A percentile compares a stretch with the other conserved stretches of the same genome.
phyloP scores from a whole-genome alignment of 1,140 invertebrate species.

The Macrosteles quadrilineatus region DNA sequence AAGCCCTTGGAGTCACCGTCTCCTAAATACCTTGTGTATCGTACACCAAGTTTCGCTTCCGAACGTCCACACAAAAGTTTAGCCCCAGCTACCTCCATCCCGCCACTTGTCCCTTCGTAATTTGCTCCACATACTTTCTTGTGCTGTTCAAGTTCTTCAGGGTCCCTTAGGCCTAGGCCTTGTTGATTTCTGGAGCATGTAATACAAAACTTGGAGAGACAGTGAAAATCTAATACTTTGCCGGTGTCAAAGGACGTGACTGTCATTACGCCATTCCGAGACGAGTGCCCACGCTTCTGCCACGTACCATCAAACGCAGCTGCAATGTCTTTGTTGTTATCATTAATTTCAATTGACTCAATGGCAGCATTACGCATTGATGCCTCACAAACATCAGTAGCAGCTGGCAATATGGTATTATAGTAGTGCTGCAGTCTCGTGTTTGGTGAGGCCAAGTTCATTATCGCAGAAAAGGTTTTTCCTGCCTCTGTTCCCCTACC shows the following conservation, averaged over 20 bases:
- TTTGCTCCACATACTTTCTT: slow-evolving; percentile 31
- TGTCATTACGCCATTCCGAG: slow-evolving; percentile 13
- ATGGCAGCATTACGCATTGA: slow-evolving; percentile 30
- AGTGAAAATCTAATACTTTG: slow-evolving; percentile 13
- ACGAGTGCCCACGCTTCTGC: slow-evolving; percentile 32
- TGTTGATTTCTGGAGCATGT: not conserved
- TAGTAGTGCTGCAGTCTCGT: slow-evolving; percentile 10
- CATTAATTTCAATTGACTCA: slow-evolving; percentile 24
- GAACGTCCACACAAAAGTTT: slow-evolving; percentile 36
- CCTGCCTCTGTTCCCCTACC: slow-evolving; percentile 29
- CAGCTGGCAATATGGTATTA: slow-evolving; percentile 26
- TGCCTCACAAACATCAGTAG: slow-evolving; percentile 19
- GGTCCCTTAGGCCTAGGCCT: slow-evolving; percentile 36
- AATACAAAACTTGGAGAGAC: not conserved
- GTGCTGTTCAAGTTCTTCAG: slow-evolving; percentile 28
- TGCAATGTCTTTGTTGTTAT: slow-evolving; percentile 28
- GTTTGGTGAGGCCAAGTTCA: slow-evolving; percentile 28
- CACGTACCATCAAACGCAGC: slow-evolving; percentile 33
- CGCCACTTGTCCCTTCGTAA: slow-evolving; percentile 36
- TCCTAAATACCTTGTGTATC: slow-evolving; percentile 38
- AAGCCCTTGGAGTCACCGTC: slow-evolving; percentile 40
- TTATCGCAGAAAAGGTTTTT: slow-evolving; percentile 27
- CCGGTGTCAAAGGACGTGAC: slow-evolving; percentile 8
- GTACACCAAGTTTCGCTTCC: slow-evolving; percentile 29
- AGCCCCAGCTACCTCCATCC: slow-evolving; percentile 39